Evolutionary conservation across 1,140 invertebrate genomes (phyloP).

Genomic region (Drosophila watanabei): DNA sequence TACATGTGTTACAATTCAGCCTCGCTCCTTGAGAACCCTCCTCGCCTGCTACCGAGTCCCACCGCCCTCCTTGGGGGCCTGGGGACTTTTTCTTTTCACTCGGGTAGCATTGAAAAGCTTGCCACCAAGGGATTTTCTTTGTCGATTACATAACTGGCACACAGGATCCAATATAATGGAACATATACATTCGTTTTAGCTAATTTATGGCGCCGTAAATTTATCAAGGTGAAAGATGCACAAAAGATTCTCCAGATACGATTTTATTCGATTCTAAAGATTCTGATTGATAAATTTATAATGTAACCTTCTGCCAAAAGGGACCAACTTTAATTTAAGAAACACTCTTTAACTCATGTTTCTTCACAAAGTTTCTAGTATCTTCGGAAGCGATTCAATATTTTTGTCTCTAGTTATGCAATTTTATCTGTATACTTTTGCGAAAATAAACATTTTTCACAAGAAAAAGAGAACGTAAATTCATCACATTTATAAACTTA

Average conservation of each 20-base stretch:
- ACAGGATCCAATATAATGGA: conserved; percentile 35
- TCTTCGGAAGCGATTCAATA: neutral
- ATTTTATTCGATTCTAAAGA: conserved; percentile 18
- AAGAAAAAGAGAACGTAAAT: neutral
- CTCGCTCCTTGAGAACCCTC: conserved; percentile 26
- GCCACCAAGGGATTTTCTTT: conserved; percentile 44
- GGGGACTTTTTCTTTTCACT: conserved; percentile 41
- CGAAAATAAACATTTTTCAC: conserved; percentile 5
- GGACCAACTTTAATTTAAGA: neutral
- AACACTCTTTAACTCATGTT: neutral
- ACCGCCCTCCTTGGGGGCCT: conserved; percentile 10
- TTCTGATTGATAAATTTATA: neutral
- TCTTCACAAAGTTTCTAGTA: neutral
- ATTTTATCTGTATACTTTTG: neutral
- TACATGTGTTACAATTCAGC: conserved; percentile 75
- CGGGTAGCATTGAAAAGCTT: conserved; percentile 53
- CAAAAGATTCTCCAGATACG: conserved; percentile 25
- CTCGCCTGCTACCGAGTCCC: neutral
- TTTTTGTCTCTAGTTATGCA: neutral
- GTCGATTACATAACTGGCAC: conserved; percentile 54
- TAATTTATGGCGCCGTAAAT: conserved; percentile 50
- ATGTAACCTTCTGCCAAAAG: neutral
- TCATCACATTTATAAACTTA: conserved; percentile 61
- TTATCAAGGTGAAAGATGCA: conserved; percentile 46
- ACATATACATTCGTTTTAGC: conserved; percentile 22